Conservation (phyloP, 1,140 invertebrate species). For the Lucilia sericata region DNA sequence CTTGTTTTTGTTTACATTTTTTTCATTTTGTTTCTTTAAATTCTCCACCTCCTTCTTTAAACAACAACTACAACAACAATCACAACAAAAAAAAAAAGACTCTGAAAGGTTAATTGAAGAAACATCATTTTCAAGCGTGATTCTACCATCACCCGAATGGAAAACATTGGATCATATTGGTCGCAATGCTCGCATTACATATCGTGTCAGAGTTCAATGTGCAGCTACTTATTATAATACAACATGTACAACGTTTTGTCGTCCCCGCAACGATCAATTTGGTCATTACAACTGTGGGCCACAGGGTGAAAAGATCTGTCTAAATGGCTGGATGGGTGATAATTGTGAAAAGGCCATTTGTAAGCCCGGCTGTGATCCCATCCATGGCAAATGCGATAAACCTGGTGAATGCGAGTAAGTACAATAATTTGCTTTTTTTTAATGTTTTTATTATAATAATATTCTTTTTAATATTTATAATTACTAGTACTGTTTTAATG, state of each 20-base stretch:
- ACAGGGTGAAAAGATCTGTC: slow-evolving; percentile 90
- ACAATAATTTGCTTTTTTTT: slow-evolving; percentile 31
- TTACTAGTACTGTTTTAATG: background rate
- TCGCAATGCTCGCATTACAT: slow-evolving; percentile 80
- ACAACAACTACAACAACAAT: slow-evolving; percentile 26
- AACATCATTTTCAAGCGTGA: slow-evolving; percentile 89
- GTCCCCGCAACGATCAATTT: slow-evolving; percentile 91
- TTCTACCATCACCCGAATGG: slow-evolving; percentile 89
- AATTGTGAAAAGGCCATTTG: slow-evolving; percentile 94
- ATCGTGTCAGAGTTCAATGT: slow-evolving; percentile 91
- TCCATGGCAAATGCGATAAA: slow-evolving; percentile 87
- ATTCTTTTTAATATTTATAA: background rate
- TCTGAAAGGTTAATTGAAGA: slow-evolving; percentile 84
- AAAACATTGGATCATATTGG: slow-evolving; percentile 88
- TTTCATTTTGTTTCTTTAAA: background rate
- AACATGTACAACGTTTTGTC: slow-evolving; percentile 93
- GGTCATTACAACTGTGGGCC: slow-evolving; percentile 93
- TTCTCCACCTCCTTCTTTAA: slow-evolving; percentile 9
- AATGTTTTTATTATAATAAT: too few relatives aligned
- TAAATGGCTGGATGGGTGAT: slow-evolving; percentile 91
- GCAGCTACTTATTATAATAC: slow-evolving; percentile 93
- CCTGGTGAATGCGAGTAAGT: slow-evolving; percentile 92
- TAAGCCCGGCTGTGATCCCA: slow-evolving; percentile 88
- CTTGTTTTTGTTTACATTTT: background rate
- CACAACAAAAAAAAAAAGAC: slow-evolving; percentile 62